phyloP scores from a whole-genome alignment of 2,888 invertebrate species.

The Coremacera marginata region DNA sequence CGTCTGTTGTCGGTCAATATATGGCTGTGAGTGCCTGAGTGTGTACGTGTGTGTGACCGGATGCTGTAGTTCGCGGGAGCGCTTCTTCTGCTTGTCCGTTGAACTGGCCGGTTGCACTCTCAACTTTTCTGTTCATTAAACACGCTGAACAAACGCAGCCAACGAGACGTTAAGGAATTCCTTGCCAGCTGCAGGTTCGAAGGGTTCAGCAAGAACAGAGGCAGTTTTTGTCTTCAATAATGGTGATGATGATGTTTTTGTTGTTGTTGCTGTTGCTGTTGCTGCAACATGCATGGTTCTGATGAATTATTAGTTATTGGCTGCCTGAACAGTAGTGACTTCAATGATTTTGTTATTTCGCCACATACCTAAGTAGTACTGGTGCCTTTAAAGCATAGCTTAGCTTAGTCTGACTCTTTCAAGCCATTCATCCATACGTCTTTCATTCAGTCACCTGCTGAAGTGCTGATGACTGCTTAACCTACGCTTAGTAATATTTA shows the following conservation, averaged over 20 bases:
- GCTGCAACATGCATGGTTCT: conserved; percentile 28
- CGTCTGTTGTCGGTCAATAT: neutral
- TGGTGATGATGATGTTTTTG: neutral
- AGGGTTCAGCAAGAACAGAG: conserved; percentile 7
- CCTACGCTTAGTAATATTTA: neutral
- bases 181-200: neutral
- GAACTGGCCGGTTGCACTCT: conserved; percentile 25
- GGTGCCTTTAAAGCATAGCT: neutral
- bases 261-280: conserved; percentile 8
- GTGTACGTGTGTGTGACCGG: neutral
- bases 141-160: neutral
- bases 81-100: neutral
- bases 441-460: conserved; percentile 27
- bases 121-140: conserved; percentile 35
- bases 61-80: conserved; percentile 4
- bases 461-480: conserved; percentile 28
- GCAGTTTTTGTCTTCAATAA: conserved; percentile 17
- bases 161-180: conserved; percentile 11
- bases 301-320: conserved; percentile 34
- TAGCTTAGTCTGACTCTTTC: neutral
- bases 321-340: conserved; percentile 21
- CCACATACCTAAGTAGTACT: conserved; percentile 24
- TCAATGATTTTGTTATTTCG: conserved; percentile 31
- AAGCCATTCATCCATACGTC: neutral
- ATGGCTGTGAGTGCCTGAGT: neutral